phyloP scores from a whole-genome alignment of 2,797 vertebrate species.

The Danio tinwini region DNA sequence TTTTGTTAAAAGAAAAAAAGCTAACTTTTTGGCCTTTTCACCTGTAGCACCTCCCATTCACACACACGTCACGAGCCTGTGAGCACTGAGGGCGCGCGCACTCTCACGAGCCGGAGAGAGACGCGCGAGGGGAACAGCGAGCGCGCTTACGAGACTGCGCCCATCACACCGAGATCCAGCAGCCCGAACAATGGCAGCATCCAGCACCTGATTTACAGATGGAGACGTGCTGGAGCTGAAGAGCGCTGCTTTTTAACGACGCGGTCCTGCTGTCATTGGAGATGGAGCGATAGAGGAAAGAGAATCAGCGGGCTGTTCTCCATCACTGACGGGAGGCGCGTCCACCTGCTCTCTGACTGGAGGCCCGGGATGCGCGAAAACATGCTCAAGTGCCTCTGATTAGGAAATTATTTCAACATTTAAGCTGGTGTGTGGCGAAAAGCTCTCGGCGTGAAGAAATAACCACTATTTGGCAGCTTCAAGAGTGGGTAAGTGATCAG shows the following conservation, averaged over 20 bases:
- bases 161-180: slow-evolving; percentile 18
- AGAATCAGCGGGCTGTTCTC: slow-evolving; percentile 78
- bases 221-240: slow-evolving; percentile 66
- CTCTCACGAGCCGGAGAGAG: slow-evolving; percentile 80
- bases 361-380: slow-evolving; percentile 79
- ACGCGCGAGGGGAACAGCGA: slow-evolving; percentile 68
- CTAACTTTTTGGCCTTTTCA: slow-evolving; percentile 40
- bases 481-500: slow-evolving; percentile 12
- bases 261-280: slow-evolving; percentile 70
- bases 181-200: slow-evolving; percentile 79
- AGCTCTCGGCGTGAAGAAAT: slow-evolving; percentile 71
- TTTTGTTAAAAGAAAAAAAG: not conserved
- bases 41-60: slow-evolving; percentile 68
- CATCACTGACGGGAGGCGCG: slow-evolving; percentile 84
- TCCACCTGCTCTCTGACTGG: slow-evolving; percentile 85
- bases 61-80: slow-evolving; percentile 74
- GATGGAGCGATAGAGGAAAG: slow-evolving; percentile 77
- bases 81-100: slow-evolving; percentile 80
- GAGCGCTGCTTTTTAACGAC: not conserved
- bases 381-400: slow-evolving; percentile 83
- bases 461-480: slow-evolving; percentile 71
- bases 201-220: slow-evolving; percentile 71
- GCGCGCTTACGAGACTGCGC: slow-evolving; percentile 73
- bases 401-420: slow-evolving; percentile 57
- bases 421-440: slow-evolving; percentile 58